Evolutionary conservation across 1,140 invertebrate species (phyloP), one percentile per base, ranked within the genome.

Genomic region (Latrodectus geometricus): DNA sequence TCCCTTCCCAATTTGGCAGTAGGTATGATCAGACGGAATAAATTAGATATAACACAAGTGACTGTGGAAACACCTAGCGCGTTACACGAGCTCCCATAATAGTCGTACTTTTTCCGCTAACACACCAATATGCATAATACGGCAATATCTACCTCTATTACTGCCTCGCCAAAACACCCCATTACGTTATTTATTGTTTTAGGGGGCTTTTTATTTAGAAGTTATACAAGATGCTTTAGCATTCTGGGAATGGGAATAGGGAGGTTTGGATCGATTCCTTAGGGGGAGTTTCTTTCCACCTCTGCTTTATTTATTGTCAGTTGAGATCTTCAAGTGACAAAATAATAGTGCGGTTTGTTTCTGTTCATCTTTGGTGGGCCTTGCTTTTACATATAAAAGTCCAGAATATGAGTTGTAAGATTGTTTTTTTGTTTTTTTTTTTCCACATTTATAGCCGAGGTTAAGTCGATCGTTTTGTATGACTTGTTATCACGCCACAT

Each of bases 131-230:
- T 84, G 82, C 82, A 84, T 84, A 84, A 84, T 84, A 84, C 73
- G 0, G 82, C 82, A 68, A 84, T 84, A 84, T 84, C 73, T 50
- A 21, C 20, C 56, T 66, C 80, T 74, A 83, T 83, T 83, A 74
- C 72, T 48, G 70, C 69, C 82, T 0, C 5, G 15, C 20, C 65
- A 15, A 68, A 69, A 61, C 69, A 69, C 73, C 82, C 82, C 65
- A 76, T 84, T 76, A 84, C 14, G 70, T 76, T 50, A 76, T 84
- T 84, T 84, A 84, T 84, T 84, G 82, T 84, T 76, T 84, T 56
- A 68, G 61, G 72, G 80, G 65, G 73, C 65, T 73, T 82, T 82
- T 76, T 84, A 76, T 76, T 84, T 76, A 49, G 80, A 50, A 49
- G 50, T 35, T 74, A 76, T 69, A 84, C 21, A 65, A 35, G n/a